phyloP scores from a whole-genome alignment of 2,797 vertebrate genomes.

The Gallinago nigripennis region DNA sequence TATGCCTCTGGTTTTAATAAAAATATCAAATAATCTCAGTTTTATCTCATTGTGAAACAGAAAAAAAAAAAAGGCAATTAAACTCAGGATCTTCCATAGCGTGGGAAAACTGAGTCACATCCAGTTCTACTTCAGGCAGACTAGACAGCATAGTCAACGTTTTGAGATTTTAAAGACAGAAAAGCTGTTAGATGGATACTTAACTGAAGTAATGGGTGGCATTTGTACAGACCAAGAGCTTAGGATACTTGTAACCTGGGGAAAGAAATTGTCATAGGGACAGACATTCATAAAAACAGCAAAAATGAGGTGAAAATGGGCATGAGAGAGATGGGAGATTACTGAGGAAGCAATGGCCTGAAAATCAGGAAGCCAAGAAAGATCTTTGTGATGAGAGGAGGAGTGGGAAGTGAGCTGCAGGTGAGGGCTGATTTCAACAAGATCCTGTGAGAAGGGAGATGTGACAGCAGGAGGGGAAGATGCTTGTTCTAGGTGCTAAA shows the following conservation, averaged over 20 bases:
- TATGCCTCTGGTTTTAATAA: constrained; percentile 4
- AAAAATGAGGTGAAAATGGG: neutral
- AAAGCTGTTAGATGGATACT: neutral
- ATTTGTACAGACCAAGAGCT: neutral
- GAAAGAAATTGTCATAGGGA: neutral
- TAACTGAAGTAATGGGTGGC: neutral
- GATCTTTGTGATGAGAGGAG: neutral
- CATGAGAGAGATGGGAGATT: neutral
- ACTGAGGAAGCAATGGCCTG: neutral
- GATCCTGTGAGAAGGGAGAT: neutral
- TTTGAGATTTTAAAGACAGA: neutral
- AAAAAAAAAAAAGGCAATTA: neutral
- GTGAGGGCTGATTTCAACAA: neutral
- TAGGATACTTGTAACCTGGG: neutral
- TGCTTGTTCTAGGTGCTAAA: neutral
- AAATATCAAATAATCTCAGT: neutral
- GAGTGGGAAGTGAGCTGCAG: neutral
- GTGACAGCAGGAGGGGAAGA: neutral
- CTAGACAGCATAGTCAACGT: neutral
- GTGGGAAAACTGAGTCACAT: neutral
- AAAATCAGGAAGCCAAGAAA: neutral
- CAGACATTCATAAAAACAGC: neutral
- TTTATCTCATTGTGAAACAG: neutral
- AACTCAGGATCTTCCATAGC: neutral
- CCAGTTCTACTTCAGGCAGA: neutral